Percentiles rank a stretch among this genome's conserved stretches.
phyloP scores from a whole-genome alignment of 2,113 vertebrate species.

The Elaphurus davidianus region DNA sequence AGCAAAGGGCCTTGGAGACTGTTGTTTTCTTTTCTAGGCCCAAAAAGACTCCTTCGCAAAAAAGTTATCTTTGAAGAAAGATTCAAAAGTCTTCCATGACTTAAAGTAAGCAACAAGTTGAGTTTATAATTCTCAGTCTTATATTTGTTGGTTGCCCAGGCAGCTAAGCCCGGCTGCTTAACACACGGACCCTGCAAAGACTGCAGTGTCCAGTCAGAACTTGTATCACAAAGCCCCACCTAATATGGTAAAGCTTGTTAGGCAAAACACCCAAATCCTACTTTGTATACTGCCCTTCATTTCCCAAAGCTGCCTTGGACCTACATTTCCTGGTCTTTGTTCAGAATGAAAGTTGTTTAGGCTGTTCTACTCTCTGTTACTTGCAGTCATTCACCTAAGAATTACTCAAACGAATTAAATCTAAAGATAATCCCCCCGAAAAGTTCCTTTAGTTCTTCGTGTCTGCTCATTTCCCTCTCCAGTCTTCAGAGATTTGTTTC shows the following conservation, averaged over 20 bases:
- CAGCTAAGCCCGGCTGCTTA: neutral
- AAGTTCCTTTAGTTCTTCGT: neutral
- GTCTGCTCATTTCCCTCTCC: neutral
- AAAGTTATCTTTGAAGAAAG: conserved; percentile 16
- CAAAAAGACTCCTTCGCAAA: neutral
- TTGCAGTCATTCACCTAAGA: neutral
- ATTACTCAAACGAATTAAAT: neutral
- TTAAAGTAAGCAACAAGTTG: neutral
- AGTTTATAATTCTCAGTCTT: neutral
- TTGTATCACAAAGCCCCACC: neutral
- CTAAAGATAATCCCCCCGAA: neutral
- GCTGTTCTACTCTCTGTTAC: neutral
- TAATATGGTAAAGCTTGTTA: neutral
- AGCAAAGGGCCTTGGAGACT: no score
- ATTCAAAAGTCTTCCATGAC: conserved; percentile 7
- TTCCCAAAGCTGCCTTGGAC: neutral
- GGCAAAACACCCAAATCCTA: neutral
- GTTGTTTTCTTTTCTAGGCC: no score
- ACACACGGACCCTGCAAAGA: neutral
- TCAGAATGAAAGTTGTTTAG: neutral
- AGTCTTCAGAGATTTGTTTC: neutral
- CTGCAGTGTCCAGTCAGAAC: neutral
- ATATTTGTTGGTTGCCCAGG: conserved; percentile 8
- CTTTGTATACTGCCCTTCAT: neutral
- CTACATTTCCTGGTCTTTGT: neutral